Evolutionary conservation across 2,888 invertebrate species (phyloP).

Genomic region (Acleris sparsana): DNA sequence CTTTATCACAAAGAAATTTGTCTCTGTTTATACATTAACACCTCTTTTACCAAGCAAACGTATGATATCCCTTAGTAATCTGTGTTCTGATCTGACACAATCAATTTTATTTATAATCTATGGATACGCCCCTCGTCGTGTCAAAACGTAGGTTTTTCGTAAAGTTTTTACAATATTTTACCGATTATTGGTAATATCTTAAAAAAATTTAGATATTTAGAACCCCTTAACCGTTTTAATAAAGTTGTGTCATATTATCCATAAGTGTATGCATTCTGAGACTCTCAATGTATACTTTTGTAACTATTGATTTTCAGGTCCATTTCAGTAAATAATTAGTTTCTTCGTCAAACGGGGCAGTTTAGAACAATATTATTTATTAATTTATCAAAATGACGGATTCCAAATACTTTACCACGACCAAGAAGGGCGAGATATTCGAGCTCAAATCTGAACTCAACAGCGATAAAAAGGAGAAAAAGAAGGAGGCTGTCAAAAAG

Average conservation of each 20-base stretch:
- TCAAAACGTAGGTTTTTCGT: conserved; percentile 47
- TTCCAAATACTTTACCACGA: conserved; percentile 99
- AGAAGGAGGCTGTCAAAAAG: conserved; percentile 99
- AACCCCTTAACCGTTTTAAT: background rate
- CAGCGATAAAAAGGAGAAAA: conserved; percentile 99
- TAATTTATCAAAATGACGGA: conserved; percentile 91
- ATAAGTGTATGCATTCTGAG: conserved; percentile 3
- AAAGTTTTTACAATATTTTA: conserved; percentile 23
- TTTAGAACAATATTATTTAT: conserved; percentile 21
- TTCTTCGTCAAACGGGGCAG: conserved; percentile 26
- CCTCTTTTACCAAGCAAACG: too few species aligned
- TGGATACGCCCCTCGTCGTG: conserved; percentile 56
- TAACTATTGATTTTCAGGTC: conserved; percentile 59
- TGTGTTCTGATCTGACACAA: background rate
- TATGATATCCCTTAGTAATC: background rate
- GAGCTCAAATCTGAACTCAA: conserved; percentile 99
- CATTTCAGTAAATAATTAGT: conserved; percentile 42
- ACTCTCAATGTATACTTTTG: conserved; percentile 28
- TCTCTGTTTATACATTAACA: too few species aligned
- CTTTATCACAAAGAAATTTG: too few species aligned
- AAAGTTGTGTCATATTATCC: background rate
- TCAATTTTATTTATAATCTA: conserved; percentile 35
- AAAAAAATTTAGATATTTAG: background rate
- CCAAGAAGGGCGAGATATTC: conserved; percentile 99
- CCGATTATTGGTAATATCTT: conserved; percentile 5